Conservation (phyloP, 2,113 vertebrate species). For the Sigmodon hispidus region DNA sequence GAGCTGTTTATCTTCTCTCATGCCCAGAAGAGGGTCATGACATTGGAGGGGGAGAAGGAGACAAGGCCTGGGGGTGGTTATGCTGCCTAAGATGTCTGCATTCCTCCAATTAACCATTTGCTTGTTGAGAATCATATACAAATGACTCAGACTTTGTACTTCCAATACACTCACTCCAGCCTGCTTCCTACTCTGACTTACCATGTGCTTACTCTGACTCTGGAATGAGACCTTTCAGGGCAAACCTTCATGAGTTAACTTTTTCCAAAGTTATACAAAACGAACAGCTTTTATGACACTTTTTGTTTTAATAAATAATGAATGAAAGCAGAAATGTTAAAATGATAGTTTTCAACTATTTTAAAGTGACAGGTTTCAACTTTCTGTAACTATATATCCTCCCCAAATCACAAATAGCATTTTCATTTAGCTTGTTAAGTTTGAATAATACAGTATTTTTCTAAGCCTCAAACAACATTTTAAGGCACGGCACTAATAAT, state of each 20-base stretch:
- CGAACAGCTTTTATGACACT: background rate
- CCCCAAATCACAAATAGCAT: slow-evolving; percentile 10
- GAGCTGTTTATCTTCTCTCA: background rate
- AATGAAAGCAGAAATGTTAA: slow-evolving; percentile 18
- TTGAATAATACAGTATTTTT: slow-evolving; percentile 28
- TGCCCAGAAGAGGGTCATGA: background rate
- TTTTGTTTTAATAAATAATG: slow-evolving; percentile 6
- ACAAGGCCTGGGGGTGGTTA: background rate
- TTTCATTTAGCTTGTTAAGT: slow-evolving; percentile 12
- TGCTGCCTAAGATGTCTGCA: background rate
- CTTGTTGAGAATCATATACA: background rate
- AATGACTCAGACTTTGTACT: background rate
- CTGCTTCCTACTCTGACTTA: background rate
- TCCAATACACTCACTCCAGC: background rate
- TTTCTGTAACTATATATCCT: slow-evolving; percentile 13
- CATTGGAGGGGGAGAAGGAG: background rate
- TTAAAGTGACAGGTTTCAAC: slow-evolving; percentile 27
- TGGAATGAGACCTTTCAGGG: background rate
- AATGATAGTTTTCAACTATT: slow-evolving; percentile 12
- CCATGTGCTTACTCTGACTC: background rate
- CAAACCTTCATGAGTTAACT: background rate
- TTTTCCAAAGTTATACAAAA: background rate
- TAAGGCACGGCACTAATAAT: background rate
- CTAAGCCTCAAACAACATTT: slow-evolving; percentile 18
- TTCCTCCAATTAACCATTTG: background rate